These are phyloP conservation scores for Cotesia chilonis DNA, from an alignment of 1,140 invertebrate genomes.

Conservation along the genomic window DNA sequence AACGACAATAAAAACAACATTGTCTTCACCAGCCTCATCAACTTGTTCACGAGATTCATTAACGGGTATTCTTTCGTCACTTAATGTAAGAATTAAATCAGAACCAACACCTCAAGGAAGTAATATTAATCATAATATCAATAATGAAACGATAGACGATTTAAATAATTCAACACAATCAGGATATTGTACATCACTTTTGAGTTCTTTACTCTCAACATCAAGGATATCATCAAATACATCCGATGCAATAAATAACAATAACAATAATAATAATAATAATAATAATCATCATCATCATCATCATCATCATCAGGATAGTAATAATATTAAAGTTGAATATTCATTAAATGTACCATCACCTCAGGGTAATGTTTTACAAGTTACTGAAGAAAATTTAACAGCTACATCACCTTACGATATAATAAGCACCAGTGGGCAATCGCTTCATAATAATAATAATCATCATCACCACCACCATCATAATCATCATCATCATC, in stretches of 20 bases:
- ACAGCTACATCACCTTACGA: constrained; percentile 50
- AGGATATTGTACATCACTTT: constrained; percentile 51
- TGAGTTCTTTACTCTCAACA: constrained; percentile 52
- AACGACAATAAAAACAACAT: no score
- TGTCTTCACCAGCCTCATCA: constrained; percentile 37
- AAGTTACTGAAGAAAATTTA: constrained; percentile 45
- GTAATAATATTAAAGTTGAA: constrained; percentile 44
- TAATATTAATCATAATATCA: neutral
- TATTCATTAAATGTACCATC: constrained; percentile 43
- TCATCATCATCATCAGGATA: constrained; percentile 25
- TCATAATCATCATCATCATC: neutral
- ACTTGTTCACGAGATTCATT: constrained; percentile 50
- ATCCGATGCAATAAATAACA: constrained; percentile 40
- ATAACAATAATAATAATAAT: constrained; percentile 21
- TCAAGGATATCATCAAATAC: constrained; percentile 42
- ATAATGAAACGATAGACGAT: constrained; percentile 24
- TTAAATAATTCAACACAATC: constrained; percentile 36
- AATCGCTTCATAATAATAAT: neutral
- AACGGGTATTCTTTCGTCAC: constrained; percentile 51
- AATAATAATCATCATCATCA: constrained; percentile 29
- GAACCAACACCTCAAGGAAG: constrained; percentile 44
- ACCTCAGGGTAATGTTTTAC: constrained; percentile 46
- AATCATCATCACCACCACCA: no score
- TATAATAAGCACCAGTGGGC: constrained; percentile 42
- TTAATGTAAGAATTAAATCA: constrained; percentile 51